Evolutionary conservation across 2,113 vertebrate species (phyloP).

Genomic region (Triplophysa rosa): DNA sequence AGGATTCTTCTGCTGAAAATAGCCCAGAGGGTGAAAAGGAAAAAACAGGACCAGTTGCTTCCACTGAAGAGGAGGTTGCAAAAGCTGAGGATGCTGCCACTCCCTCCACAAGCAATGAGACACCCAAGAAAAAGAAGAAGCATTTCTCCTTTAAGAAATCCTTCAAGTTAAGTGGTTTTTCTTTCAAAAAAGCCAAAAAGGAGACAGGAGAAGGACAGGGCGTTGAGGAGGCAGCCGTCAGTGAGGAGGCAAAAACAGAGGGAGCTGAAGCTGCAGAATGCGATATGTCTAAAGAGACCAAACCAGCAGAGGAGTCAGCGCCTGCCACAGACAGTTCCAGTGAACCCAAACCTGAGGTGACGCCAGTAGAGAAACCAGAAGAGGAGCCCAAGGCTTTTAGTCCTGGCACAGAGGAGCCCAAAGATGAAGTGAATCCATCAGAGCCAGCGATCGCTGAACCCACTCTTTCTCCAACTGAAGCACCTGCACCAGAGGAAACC

Average conservation of each 20-base stretch:
- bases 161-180: slow-evolving; percentile 94
- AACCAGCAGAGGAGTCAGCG: slow-evolving; percentile 59
- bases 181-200: slow-evolving; percentile 95
- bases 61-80: slow-evolving; percentile 77
- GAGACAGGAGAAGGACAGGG: slow-evolving; percentile 82
- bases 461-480: slow-evolving; percentile 69
- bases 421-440: slow-evolving; percentile 62
- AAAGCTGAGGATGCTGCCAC: slow-evolving; percentile 70
- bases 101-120: slow-evolving; percentile 84
- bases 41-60: slow-evolving; percentile 73
- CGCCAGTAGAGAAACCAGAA: slow-evolving; percentile 66
- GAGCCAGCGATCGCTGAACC: slow-evolving; percentile 56
- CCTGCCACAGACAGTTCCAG: background rate
- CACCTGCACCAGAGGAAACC: slow-evolving; percentile 76
- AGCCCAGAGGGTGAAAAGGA: slow-evolving; percentile 63
- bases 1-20: slow-evolving; percentile 63
- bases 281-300: slow-evolving; percentile 58
- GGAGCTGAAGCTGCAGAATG: slow-evolving; percentile 65
- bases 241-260: slow-evolving; percentile 72
- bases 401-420: slow-evolving; percentile 35
- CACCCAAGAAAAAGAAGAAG: slow-evolving; percentile 97
- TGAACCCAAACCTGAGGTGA: slow-evolving; percentile 71
- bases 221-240: slow-evolving; percentile 69
- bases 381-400: slow-evolving; percentile 72
- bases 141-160: slow-evolving; percentile 96